Conservation (phyloP, 2,113 vertebrate genomes). For the Calonectris borealis region DNA sequence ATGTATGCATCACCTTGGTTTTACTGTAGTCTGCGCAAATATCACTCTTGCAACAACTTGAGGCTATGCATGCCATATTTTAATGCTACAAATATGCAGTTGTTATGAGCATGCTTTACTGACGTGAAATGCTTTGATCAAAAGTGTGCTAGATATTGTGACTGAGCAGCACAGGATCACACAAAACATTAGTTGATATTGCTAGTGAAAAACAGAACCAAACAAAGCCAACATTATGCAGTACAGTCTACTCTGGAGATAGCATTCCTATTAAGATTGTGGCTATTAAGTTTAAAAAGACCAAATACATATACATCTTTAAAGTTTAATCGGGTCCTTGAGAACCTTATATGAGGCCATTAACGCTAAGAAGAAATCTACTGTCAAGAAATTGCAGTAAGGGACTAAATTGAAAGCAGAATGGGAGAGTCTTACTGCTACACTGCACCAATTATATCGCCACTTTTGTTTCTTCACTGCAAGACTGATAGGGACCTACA, state of each 20-base stretch:
- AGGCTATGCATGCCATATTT: background rate
- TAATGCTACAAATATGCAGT: constrained; percentile 10
- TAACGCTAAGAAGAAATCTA: constrained; percentile 56
- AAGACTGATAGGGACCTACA: constrained; percentile 77
- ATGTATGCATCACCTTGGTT: background rate
- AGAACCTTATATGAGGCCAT: constrained; percentile 45
- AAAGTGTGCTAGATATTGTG: background rate
- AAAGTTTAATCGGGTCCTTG: constrained; percentile 56
- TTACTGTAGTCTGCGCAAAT: constrained; percentile 14
- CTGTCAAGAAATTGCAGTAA: constrained; percentile 81
- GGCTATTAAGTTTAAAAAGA: constrained; percentile 40
- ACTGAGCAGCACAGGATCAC: background rate
- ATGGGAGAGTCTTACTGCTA: constrained; percentile 72
- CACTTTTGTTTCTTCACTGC: constrained; percentile 75
- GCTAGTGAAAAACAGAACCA: background rate
- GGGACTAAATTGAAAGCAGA: constrained; percentile 83
- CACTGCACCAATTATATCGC: constrained; percentile 68
- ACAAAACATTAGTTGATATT: background rate
- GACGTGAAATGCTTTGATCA: background rate
- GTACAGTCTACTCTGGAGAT: background rate
- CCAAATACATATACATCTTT: constrained; percentile 2
- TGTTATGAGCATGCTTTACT: background rate
- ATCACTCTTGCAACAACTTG: background rate
- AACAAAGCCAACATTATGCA: background rate
- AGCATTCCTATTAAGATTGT: constrained; percentile 5